Conservation (phyloP, 2,888 invertebrate species). For the Gonocerus acuteangulatus region DNA sequence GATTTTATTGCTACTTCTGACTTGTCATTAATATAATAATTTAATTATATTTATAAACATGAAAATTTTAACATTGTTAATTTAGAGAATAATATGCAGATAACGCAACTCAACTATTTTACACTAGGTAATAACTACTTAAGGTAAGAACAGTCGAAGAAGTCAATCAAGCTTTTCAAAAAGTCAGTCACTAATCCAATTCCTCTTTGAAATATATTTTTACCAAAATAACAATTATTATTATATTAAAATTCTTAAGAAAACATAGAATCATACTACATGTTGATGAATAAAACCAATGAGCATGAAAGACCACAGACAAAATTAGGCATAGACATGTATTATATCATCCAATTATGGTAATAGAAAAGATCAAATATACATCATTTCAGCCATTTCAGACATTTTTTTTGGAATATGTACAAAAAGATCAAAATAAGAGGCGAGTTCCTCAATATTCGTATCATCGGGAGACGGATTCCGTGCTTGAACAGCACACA, state of each 20-base stretch:
- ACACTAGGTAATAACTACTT: no score
- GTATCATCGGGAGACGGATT: slow-evolving; percentile 54
- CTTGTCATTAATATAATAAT: background rate
- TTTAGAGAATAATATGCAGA: background rate
- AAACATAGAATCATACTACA: background rate
- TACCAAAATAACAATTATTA: no score
- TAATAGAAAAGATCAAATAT: slow-evolving; percentile 66
- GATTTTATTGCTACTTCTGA: background rate
- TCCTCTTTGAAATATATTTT: background rate
- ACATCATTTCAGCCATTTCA: slow-evolving; percentile 97
- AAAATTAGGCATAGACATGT: background rate
- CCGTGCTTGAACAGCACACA: slow-evolving; percentile 18
- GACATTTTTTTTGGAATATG: slow-evolving; percentile 98
- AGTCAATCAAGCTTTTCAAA: no score
- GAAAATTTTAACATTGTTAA: background rate
- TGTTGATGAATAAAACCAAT: background rate
- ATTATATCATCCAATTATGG: background rate
- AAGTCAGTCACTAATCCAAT: background rate
- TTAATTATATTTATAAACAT: background rate
- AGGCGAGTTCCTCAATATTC: slow-evolving; percentile 87
- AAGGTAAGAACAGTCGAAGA: no score
- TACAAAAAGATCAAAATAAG: slow-evolving; percentile 90
- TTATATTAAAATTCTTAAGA: no score
- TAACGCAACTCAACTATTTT: background rate
- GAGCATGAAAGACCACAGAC: background rate